Conservation (phyloP, 2,888 invertebrate genomes). For the Drosophila colorata region DNA sequence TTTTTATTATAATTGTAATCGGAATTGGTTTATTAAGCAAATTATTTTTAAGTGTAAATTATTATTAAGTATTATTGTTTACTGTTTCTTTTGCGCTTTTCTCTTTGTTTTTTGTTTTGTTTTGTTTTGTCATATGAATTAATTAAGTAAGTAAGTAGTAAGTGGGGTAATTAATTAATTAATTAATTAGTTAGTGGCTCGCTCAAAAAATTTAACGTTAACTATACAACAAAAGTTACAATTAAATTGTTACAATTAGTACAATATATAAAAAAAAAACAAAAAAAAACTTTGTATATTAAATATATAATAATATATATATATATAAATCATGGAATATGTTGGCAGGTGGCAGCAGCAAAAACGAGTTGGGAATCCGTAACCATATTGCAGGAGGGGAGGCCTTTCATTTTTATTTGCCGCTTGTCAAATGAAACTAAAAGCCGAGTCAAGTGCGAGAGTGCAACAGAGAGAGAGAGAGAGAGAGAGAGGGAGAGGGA, state of each 20-base stretch:
- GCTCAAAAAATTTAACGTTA: slow-evolving; percentile 55
- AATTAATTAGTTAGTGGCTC: slow-evolving; percentile 61
- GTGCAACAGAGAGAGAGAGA: background rate
- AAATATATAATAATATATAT: slow-evolving; percentile 27
- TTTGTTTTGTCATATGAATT: slow-evolving; percentile 31
- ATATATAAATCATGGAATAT: slow-evolving; percentile 13
- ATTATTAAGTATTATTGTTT: slow-evolving; percentile 16
- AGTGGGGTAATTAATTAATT: slow-evolving; percentile 55
- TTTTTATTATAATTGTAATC: slow-evolving; percentile 47
- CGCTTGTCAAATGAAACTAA: slow-evolving; percentile 85
- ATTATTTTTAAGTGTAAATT: slow-evolving; percentile 44
- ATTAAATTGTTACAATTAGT: slow-evolving; percentile 60
- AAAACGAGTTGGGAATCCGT: slow-evolving; percentile 18
- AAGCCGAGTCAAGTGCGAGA: slow-evolving; percentile 69
- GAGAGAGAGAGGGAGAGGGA: background rate
- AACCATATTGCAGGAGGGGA: slow-evolving; percentile 9
- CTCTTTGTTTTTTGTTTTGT: slow-evolving; percentile 10
- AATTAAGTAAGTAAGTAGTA: slow-evolving; percentile 48
- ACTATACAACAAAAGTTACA: slow-evolving; percentile 73
- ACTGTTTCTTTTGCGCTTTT: background rate
- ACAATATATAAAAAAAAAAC: slow-evolving; percentile 46
- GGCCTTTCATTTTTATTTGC: slow-evolving; percentile 85
- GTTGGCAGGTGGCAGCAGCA: slow-evolving; percentile 37
- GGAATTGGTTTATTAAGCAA: slow-evolving; percentile 64
- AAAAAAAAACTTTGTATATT: slow-evolving; percentile 36